Evolutionary conservation across 1,140 invertebrate genomes (phyloP), one percentile per base, ranked within the genome.

Genomic region (Adoxophyes honmai): DNA sequence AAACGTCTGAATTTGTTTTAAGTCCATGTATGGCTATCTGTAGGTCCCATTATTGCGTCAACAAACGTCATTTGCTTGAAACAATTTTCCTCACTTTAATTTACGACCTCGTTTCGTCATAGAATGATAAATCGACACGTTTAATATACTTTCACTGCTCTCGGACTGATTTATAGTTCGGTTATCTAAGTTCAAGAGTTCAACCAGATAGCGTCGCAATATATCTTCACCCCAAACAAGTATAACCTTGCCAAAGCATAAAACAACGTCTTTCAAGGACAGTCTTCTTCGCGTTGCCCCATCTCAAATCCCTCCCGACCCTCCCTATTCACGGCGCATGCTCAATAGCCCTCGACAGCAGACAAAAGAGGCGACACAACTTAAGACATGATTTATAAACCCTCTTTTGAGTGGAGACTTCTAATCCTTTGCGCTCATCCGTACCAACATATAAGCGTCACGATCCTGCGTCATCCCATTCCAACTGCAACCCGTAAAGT

Each of bases 191-290:
- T 48, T 33, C 42, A 48, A 13, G 18, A 33, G 42, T 33, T 28
- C 18, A 53, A 42, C 33, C 16, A 36, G 14, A 15, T 34, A 15
- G 52, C 10, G n/a, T 4, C 11, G 8, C 37, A 64, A 34, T 14
- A 11, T 57, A 16, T 63, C 51, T 59, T 60, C 34, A 14, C 7
- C 34, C 16, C 15, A 58, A 58, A 58, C 57, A 58, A 51, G 11
- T 51, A 37, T 75, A 77, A 77, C 73, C 72, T 81, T 77, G 75
- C 61, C 55, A 70, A 80, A 69, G n/a, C n/a, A n/a, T n/a, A n/a
- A n/a, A n/a, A n/a, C n/a, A n/a, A 60, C 53, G 52, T 65, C 62
- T 69, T 70, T 75, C 72, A 82, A 81, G 77, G 75, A 71, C 73
- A 58, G 36, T 8, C 52, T 53, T 55, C 51, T 62, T 68, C 62